Evolutionary conservation across 2,888 invertebrate species (phyloP).

Genomic region (Drosophila heteroneura): DNA sequence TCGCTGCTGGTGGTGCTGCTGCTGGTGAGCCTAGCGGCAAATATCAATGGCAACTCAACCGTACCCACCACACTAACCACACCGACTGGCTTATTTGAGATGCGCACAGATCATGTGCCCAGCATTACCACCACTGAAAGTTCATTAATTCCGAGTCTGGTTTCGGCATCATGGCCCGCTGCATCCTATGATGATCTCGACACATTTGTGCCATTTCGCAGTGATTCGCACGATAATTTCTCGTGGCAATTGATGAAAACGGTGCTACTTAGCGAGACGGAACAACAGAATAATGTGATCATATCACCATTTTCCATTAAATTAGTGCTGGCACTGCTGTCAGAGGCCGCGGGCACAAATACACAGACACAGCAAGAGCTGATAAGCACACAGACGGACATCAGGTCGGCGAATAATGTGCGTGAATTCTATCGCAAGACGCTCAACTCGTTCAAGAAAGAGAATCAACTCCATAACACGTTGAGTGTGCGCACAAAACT

Average conservation of each 20-base stretch:
- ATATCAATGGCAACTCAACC: slow-evolving; percentile 48
- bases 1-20: slow-evolving; percentile 30
- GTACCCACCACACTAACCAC: slow-evolving; percentile 63
- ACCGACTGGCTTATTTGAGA: slow-evolving; percentile 71
- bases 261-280: slow-evolving; percentile 71
- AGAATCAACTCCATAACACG: slow-evolving; percentile 76
- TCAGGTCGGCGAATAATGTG: slow-evolving; percentile 74
- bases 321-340: slow-evolving; percentile 89
- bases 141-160: background rate
- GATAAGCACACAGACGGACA: slow-evolving; percentile 76
- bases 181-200: slow-evolving; percentile 72
- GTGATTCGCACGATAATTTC: slow-evolving; percentile 87
- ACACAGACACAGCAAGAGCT: slow-evolving; percentile 78
- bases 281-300: slow-evolving; percentile 87
- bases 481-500: slow-evolving; percentile 81
- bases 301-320: slow-evolving; percentile 92
- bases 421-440: slow-evolving; percentile 83
- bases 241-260: slow-evolving; percentile 89
- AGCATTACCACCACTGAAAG: slow-evolving; percentile 9
- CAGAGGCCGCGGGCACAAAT: slow-evolving; percentile 88
- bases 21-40: slow-evolving; percentile 8
- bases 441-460: slow-evolving; percentile 79
- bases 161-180: slow-evolving; percentile 16
- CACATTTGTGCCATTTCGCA: slow-evolving; percentile 82
- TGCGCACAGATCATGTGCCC: slow-evolving; percentile 60